These are phyloP conservation scores for Drosophila sulfurigaster DNA, from an alignment of 1,140 invertebrate species.

Conservation along the genomic window DNA sequence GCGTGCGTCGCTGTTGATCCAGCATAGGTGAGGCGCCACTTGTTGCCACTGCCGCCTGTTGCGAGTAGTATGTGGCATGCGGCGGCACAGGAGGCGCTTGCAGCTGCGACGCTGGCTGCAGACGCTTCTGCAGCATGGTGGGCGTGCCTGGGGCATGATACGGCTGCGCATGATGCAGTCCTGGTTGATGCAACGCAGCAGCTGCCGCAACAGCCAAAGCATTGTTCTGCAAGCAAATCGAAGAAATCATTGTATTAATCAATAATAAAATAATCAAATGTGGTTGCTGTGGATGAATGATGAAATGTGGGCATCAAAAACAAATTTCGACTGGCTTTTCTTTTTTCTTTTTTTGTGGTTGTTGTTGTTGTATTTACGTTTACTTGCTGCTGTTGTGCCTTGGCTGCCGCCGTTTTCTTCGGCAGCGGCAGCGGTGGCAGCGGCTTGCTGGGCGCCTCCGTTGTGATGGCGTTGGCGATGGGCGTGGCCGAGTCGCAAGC, in stretches of 20 bases:
- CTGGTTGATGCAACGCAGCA: conserved; percentile 64
- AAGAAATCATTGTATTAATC: conserved; percentile 2
- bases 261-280: neutral
- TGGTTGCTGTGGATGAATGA: neutral
- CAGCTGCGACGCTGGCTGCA: conserved; percentile 32
- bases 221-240: conserved; percentile 39
- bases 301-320: conserved; percentile 33
- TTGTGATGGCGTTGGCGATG: conserved; percentile 10
- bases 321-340: conserved; percentile 48
- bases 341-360: neutral
- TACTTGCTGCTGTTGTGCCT: conserved; percentile 51
- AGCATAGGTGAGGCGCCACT: conserved; percentile 61
- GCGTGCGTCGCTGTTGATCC: conserved; percentile 63
- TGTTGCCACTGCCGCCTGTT: conserved; percentile 34
- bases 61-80: conserved; percentile 72
- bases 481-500: conserved; percentile 64
- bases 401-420: conserved; percentile 50
- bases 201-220: conserved; percentile 41
- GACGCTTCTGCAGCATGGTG: conserved; percentile 70
- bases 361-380: conserved; percentile 61
- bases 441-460: conserved; percentile 71
- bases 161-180: conserved; percentile 79
- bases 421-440: conserved; percentile 73
- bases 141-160: conserved; percentile 76
- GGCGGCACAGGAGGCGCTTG: conserved; percentile 75